Evolutionary conservation across 2,888 invertebrate genomes (phyloP), one percentile per base, ranked within the genome.

Genomic region (Macrophya alboannulata): DNA sequence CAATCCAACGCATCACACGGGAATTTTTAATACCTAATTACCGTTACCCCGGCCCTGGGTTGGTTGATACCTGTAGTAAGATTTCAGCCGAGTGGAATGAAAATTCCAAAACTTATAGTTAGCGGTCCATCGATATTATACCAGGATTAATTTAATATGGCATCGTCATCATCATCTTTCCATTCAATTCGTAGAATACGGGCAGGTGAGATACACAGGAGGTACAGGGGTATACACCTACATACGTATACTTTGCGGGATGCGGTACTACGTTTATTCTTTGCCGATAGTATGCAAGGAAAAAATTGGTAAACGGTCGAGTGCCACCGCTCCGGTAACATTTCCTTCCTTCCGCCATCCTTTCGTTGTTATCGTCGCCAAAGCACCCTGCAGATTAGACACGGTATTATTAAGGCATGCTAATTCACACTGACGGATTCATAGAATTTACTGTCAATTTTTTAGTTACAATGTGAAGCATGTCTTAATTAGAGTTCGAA

Each of bases 211-310:
- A 81, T 55, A 62, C 37, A 37, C 8, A 62, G 37, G 55, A 51
- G 55, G 25, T 25, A 79, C 25, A 45, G 79, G 31, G 17, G 59
- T 55, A 79, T 59, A 37, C 31, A 71, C 37, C 55, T 79, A 55
- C 37, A 21, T 59, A 59, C 51, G 55, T 59, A 55, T 79, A 59
- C 76, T 25, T 76, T 51, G 76, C 48, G 25, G 25, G 45, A 76
- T 25, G 8, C 9, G 45, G 45, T 76, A 45, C 48, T 76, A 45
- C 48, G 48, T 25, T 76, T 17, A 21, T 25, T 15, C 76, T 48
- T 45, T 10, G 21, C 10, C 21, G 76, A 31, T 55, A 40, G 37
- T 55, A 59, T 17, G 21, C 17, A 8, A 8, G 79, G 55, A 79
- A 59, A 55, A 37, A 59, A 79, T 55, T 40, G 21, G 17, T 40